Conservation (phyloP, 2,113 vertebrate genomes). For the Aythya baeri region DNA sequence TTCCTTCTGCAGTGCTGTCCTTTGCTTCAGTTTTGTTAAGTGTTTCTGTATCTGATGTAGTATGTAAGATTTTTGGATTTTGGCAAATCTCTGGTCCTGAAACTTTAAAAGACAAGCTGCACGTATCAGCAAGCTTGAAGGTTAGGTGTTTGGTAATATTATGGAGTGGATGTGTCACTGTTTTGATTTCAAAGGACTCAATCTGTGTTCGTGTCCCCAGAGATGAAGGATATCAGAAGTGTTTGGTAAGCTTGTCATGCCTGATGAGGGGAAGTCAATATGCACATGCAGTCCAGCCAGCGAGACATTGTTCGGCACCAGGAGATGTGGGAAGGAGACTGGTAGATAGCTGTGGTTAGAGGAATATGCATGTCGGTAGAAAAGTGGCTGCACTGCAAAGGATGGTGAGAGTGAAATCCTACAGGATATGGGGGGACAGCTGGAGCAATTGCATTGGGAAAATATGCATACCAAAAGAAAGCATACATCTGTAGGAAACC, state of each 20-base stretch:
- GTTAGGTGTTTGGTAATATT: neutral
- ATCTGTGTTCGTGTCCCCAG: neutral
- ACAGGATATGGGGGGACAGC: neutral
- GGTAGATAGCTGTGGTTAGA: neutral
- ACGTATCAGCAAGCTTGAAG: neutral
- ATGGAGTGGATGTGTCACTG: neutral
- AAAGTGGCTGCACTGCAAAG: neutral
- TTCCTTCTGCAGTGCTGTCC: neutral
- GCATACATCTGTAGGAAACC: neutral
- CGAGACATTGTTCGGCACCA: neutral
- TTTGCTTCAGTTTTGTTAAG: neutral
- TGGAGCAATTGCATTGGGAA: neutral
- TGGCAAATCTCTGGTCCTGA: neutral
- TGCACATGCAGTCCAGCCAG: neutral
- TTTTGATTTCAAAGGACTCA: conserved; percentile 8
- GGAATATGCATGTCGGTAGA: neutral
- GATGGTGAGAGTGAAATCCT: neutral
- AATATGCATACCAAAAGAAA: neutral
- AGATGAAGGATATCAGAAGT: neutral
- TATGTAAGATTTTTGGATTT: neutral
- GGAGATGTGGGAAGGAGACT: neutral
- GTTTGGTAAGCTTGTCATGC: neutral
- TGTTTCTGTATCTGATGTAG: neutral
- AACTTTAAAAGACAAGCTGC: conserved; percentile 22
- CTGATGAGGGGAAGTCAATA: neutral